Conservation (phyloP, 1,140 invertebrate genomes). For the Anadara kagoshimensis region DNA sequence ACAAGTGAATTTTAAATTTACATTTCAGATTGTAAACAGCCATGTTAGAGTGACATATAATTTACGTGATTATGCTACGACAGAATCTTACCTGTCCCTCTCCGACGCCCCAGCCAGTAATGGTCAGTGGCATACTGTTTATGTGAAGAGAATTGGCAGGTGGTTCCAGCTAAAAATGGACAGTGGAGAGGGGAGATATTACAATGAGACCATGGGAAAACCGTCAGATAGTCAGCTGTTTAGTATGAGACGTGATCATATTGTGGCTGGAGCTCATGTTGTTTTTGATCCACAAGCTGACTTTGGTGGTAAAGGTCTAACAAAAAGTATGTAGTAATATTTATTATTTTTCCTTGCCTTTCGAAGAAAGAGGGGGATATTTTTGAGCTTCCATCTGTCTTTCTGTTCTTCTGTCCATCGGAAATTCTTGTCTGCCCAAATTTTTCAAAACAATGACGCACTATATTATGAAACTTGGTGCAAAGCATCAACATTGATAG, state of each 20-base stretch:
- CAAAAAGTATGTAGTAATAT: constrained; percentile 76
- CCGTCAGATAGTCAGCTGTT: constrained; percentile 39
- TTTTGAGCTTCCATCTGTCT: no score
- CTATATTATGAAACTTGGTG: no score
- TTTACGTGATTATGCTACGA: constrained; percentile 86
- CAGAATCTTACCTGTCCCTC: constrained; percentile 90
- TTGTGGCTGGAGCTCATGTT: constrained; percentile 53
- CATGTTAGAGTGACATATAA: constrained; percentile 84
- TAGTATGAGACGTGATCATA: constrained; percentile 39
- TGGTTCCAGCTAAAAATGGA: constrained; percentile 95
- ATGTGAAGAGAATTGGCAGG: constrained; percentile 86
- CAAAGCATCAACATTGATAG: no score
- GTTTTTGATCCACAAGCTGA: constrained; percentile 39
- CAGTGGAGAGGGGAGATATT: constrained; percentile 94
- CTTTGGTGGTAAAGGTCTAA: constrained; percentile 78
- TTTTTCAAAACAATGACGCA: no score
- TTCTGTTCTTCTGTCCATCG: no score
- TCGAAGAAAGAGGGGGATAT: no score
- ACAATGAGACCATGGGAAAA: constrained; percentile 85
- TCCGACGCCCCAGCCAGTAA: constrained; percentile 93
- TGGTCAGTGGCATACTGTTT: constrained; percentile 97
- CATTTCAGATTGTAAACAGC: constrained; percentile 86
- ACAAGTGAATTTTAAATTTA: background rate
- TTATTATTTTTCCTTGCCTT: constrained; percentile 21
- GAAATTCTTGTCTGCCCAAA: no score